Evolutionary conservation across 2,797 vertebrate genomes (phyloP), one percentile per base, ranked within the genome.

Genomic region (Iguana delicatissima): DNA sequence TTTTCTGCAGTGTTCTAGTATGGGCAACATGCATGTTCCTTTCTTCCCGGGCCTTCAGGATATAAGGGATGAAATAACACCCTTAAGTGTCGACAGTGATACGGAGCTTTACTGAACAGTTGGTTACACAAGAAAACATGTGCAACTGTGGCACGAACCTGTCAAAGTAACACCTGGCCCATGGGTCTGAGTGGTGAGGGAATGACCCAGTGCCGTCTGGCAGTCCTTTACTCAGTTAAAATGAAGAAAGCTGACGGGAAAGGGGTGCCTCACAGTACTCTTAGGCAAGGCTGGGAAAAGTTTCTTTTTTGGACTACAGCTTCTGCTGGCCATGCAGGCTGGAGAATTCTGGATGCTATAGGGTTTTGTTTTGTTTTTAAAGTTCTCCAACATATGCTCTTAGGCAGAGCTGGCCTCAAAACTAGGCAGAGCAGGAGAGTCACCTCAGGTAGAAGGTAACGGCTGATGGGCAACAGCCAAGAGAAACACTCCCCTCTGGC

Each of bases 101-200:
- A 55, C 3, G 4, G 52, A 42, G 7, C 50, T 38, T 83, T 59
- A 59, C 38, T 57, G 26, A 74, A 73, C 52, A 83, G 26, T 74
- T 46, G 46, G 55, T 89, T 62, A 59, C 35, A 46, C 18, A 50
- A 89, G 57, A n/a, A 74, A 83, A 83, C 52, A 14, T 62, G n/a
- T 72, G 77, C 57, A 80, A 55, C 38, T 16, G 26, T 83, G 83
- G 87, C 52, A 83, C 12, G 4, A 62, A 89, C 69, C 16, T 89
- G 87, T 83, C 55, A 46, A 74, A 89, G 64, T 13, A 89, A 74
- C 87, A 89, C 59, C 80, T 83, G 69, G 80, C 52, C 87, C 69
- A 46, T 46, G 6, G 46, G 62, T 73, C 2, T 24, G 52, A 9
- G 24, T 62, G 52, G 83, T 22, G 80, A 35, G 52, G 14, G 74